Percentiles rank a stretch among this genome's conserved stretches.
Conservation (phyloP, 2,113 vertebrate genomes). For the Connochaetes taurinus region DNA sequence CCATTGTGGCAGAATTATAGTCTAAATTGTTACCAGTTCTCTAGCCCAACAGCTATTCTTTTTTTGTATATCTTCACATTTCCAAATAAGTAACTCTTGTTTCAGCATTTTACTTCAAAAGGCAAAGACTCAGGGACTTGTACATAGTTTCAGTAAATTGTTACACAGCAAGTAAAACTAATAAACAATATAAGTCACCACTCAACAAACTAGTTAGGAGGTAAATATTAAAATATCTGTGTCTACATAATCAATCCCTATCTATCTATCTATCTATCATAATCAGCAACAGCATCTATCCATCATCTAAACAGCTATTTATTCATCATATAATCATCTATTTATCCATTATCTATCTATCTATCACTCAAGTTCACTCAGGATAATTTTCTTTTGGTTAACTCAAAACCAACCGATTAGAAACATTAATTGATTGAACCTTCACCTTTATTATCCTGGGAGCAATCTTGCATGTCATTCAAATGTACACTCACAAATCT, state of each 20-base stretch:
- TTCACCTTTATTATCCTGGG: neutral
- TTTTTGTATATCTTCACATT: neutral
- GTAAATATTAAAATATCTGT: neutral
- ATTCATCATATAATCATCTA: neutral
- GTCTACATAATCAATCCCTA: neutral
- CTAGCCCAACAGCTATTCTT: neutral
- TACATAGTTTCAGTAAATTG: neutral
- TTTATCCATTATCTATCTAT: neutral
- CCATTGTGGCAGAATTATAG: neutral
- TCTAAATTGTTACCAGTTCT: neutral
- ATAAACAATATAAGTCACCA: neutral
- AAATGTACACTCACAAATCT: accelerated
- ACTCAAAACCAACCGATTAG: neutral
- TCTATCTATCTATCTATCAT: neutral
- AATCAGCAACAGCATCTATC: neutral
- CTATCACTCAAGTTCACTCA: neutral
- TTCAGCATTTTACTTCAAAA: neutral
- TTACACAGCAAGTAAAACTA: neutral
- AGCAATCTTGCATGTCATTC: too few relatives aligned
- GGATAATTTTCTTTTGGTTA: neutral
- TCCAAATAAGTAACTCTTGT: neutral
- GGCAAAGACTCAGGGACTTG: neutral
- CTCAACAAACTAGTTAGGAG: neutral
- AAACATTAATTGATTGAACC: neutral
- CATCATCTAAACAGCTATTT: neutral